Conservation (phyloP, 2,113 vertebrate species). For the Holacanthus passer region DNA sequence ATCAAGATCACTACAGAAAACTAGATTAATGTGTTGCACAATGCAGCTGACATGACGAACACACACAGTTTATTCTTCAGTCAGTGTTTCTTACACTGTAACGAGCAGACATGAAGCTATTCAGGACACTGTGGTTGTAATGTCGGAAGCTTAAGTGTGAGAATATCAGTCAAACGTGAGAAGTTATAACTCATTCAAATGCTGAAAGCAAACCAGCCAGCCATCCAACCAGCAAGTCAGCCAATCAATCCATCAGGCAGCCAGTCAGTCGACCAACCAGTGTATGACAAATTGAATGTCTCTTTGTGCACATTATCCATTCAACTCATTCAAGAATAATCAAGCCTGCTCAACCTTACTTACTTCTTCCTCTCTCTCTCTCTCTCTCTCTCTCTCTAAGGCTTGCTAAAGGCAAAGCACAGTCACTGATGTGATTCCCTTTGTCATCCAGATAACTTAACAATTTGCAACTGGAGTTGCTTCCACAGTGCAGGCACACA, state of each 20-base stretch:
- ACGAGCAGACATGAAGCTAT: slow-evolving; percentile 24
- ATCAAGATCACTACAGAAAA: background rate
- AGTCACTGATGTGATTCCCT: slow-evolving; percentile 54
- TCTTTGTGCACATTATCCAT: slow-evolving; percentile 59
- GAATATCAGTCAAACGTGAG: slow-evolving; percentile 44
- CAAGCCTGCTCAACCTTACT: slow-evolving; percentile 26
- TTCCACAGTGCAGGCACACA: slow-evolving; percentile 39
- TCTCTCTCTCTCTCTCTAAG: background rate
- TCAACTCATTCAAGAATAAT: slow-evolving; percentile 66
- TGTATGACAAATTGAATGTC: slow-evolving; percentile 69
- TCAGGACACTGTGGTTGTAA: slow-evolving; percentile 2
- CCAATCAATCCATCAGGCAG: slow-evolving; percentile 46
- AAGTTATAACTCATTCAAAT: slow-evolving; percentile 44
- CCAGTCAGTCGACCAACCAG: slow-evolving; percentile 37
- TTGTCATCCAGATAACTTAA: slow-evolving; percentile 57
- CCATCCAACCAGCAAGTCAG: slow-evolving; percentile 42
- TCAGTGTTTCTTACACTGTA: background rate
- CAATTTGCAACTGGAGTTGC: slow-evolving; percentile 34
- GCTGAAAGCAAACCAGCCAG: slow-evolving; percentile 37
- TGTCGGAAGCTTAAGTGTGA: slow-evolving; percentile 17
- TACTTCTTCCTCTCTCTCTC: background rate
- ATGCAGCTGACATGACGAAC: slow-evolving; percentile 27
- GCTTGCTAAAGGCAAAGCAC: slow-evolving; percentile 31
- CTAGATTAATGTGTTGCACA: slow-evolving; percentile 4
- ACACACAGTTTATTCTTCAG: slow-evolving; percentile 19